These are phyloP conservation scores for Hippocampus barbouri DNA, from an alignment of 2,113 vertebrate species.

Conservation along the genomic window DNA sequence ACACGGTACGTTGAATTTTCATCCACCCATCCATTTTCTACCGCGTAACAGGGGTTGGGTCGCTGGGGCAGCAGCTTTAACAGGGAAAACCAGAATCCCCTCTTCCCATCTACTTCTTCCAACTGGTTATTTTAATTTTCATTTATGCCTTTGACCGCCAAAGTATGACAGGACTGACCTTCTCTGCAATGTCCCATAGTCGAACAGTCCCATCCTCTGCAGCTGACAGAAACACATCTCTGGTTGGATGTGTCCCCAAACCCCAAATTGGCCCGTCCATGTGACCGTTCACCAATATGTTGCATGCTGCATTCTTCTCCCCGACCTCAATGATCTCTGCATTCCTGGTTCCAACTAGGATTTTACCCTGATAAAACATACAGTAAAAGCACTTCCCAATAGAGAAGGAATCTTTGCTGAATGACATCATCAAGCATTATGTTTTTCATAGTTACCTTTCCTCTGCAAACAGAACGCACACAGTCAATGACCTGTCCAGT, in stretches of 20 bases:
- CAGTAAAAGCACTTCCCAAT: conserved; percentile 2
- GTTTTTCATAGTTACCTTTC: conserved; percentile 74
- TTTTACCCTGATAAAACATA: conserved; percentile 81
- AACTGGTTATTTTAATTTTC: no score
- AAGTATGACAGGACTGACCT: conserved; percentile 70
- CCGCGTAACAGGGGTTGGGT: no score
- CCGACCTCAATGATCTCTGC: conserved; percentile 97
- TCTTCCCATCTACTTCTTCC: no score
- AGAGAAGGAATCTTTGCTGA: no score
- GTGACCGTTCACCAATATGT: conserved; percentile 90
- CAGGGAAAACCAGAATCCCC: no score
- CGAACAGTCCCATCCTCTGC: conserved; percentile 94
- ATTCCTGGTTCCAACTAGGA: conserved; percentile 90
- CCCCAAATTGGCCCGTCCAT: conserved; percentile 96
- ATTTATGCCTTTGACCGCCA: no score
- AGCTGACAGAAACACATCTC: conserved; percentile 91
- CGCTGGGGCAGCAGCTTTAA: no score
- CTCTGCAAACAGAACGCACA: conserved; percentile 89
- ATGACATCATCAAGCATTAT: neutral
- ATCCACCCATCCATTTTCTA: no score
- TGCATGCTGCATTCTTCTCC: conserved; percentile 95
- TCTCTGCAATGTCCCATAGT: conserved; percentile 93
- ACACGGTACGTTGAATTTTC: neutral
- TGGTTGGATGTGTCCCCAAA: conserved; percentile 84
- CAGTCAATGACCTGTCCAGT: conserved; percentile 90